Conservation (phyloP, 2,113 vertebrate genomes). For the Martes martes region DNA sequence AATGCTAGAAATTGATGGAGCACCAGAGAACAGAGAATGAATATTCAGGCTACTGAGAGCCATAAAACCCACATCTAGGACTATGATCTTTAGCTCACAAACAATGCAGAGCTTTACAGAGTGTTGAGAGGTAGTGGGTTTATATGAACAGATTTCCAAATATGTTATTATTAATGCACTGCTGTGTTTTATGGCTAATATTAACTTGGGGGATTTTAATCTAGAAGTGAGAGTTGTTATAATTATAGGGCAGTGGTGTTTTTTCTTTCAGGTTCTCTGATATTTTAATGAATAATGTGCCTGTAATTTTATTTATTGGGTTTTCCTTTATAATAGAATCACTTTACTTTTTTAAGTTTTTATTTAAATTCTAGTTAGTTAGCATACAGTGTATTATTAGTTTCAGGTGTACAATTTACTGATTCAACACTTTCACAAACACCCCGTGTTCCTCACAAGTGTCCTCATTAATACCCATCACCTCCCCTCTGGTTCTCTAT, state of each 20-base stretch:
- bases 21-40: not conserved
- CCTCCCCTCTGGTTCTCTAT: not conserved
- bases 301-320: not conserved
- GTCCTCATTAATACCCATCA: not conserved
- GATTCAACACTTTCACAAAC: not conserved
- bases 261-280: not conserved
- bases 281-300: not conserved
- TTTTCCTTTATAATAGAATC: not conserved
- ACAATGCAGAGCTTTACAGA: not conserved
- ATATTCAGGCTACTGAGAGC: too few relatives aligned
- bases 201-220: not conserved
- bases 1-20: not conserved
- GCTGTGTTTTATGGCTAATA: not conserved
- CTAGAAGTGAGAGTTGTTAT: not conserved
- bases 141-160: not conserved
- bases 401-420: not conserved
- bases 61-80: not conserved
- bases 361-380: not conserved
- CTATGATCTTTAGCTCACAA: not conserved
- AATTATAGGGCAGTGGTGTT: not conserved
- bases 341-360: not conserved
- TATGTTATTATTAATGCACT: not conserved
- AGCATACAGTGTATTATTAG: not conserved
- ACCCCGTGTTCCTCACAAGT: not conserved
- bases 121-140: too few relatives aligned